Evolutionary conservation across 2,113 vertebrate genomes (phyloP).

Genomic region (Xenotilapia leptura): DNA sequence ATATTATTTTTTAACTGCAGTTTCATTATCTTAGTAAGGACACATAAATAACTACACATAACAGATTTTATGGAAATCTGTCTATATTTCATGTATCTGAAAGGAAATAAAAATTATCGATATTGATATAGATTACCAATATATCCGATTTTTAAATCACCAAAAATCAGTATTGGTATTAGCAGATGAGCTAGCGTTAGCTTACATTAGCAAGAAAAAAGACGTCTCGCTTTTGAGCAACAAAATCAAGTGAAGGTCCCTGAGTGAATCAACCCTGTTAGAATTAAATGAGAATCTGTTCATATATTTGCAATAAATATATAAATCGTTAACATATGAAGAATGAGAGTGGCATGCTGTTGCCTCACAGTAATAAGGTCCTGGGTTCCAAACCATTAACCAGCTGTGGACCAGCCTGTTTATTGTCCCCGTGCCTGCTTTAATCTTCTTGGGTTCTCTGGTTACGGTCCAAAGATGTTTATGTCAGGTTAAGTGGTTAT

Average conservation of each 20-base stretch:
- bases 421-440: not conserved
- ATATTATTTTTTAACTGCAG: not conserved
- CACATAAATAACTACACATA: not conserved
- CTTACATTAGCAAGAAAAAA: not conserved
- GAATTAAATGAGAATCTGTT: not conserved
- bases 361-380: not conserved
- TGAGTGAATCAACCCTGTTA: not conserved
- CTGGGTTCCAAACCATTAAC: not conserved
- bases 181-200: not conserved
- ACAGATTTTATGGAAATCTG: not conserved
- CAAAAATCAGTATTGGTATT: not conserved
- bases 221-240: not conserved
- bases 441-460: not conserved
- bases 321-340: not conserved
- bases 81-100: not conserved
- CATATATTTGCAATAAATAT: not conserved
- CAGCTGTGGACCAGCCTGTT: not conserved
- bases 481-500: not conserved
- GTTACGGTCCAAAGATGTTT: not conserved
- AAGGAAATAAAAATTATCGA: not conserved
- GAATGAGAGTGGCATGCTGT: not conserved
- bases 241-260: not conserved
- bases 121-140: fast-evolving
- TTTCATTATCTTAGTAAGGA: not conserved
- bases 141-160: not conserved